phyloP scores from a whole-genome alignment of 2,113 vertebrate species.

The Origma solitaria region DNA sequence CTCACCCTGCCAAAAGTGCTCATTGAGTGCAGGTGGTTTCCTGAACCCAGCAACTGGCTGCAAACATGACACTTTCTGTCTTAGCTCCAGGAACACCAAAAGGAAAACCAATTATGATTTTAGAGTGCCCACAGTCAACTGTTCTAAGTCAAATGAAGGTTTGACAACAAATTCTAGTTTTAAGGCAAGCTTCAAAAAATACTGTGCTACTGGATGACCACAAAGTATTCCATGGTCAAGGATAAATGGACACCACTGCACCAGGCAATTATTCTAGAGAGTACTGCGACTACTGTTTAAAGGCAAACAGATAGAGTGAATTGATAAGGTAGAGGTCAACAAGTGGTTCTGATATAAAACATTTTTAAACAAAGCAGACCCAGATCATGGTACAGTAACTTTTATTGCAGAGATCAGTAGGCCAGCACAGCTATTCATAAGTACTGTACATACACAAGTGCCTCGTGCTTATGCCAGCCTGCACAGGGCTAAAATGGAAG shows the following conservation, averaged over 20 bases:
- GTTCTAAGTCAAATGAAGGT: not conserved
- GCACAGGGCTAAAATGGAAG: not conserved
- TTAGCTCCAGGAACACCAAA: not conserved
- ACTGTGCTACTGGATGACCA: not conserved
- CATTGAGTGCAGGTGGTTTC: not conserved
- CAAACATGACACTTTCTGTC: not conserved
- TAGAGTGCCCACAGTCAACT: not conserved
- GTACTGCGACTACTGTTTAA: not conserved
- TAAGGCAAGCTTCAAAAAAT: not conserved
- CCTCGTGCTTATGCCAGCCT: not conserved
- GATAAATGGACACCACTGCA: not conserved
- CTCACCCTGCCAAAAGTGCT: not conserved
- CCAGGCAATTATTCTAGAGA: not conserved
- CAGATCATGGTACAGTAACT: not conserved
- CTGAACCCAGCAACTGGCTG: not conserved
- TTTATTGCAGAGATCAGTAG: not conserved
- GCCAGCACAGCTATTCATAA: not conserved
- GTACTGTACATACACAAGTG: not conserved
- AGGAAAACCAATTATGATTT: not conserved
- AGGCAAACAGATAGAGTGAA: conserved; percentile 6
- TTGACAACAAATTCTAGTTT: not conserved
- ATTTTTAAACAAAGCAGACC: not conserved
- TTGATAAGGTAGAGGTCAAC: not conserved
- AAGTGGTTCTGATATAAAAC: not conserved
- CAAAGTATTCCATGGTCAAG: not conserved